Base-by-base conservation (phyloP, 2,797 vertebrate species). In the Danio tinwini region DNA sequence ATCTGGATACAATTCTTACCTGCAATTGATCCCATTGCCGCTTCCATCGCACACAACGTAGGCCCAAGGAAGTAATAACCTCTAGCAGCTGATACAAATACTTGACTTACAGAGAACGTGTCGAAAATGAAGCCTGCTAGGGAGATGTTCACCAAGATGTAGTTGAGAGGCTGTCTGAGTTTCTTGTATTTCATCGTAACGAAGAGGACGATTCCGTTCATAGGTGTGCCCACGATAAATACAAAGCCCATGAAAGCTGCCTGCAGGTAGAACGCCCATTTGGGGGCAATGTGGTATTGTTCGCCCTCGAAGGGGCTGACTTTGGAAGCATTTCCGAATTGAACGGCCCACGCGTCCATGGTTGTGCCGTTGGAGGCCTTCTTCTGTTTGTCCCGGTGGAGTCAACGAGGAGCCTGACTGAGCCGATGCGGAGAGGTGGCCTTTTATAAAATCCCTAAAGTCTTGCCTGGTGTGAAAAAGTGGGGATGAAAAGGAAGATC, bases 121-220 rank as follows among this genome's bases (percentile, higher is more conserved):
- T 91, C 93, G 58, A 90, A 91, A 72, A 96, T 61, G 83, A 96
- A 91, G 5, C 94, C 91, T 0, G 89, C 91, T 1, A 93, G 11
- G 7, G 92, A 93, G 74, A 96, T 90, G 72, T 95, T 96, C 59
- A 96, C 92, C 71, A 97, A 65, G 84, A 96, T 94, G 85, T 94
- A 96, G 91, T 95, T 95, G 80, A 96, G 94, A 0, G 94, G 94
- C 52, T 94, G 93, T 40, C 92, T 62, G 39, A 96, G 85, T 89
- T 94, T 95, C 87, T 91, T 95, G 90, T 96, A 95, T 80, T 91
- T 91, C 56, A 92, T 3, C 0, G 92, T 93, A 59, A 94, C 94
- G 0, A 95, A 44, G 17, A 96, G 89, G 58, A 95, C 90, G 0
- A 90, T 13, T 12, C 89, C 79, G 2, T 95, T 96, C 39, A 94